These are phyloP conservation scores for Cotesia glomerata DNA, from an alignment of 1,140 invertebrate genomes.

Conservation along the genomic window DNA sequence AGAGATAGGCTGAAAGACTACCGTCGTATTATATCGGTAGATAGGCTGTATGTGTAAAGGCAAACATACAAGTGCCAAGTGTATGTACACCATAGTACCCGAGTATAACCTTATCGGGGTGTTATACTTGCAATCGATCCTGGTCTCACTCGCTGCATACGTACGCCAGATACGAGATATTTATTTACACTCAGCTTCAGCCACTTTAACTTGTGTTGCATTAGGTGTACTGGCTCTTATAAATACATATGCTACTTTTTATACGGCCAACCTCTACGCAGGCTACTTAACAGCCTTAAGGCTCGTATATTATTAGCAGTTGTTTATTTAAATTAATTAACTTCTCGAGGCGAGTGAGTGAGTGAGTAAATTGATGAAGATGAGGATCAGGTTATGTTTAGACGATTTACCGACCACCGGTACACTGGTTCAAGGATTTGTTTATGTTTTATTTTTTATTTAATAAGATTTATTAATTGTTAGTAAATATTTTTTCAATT, in stretches of 20 bases:
- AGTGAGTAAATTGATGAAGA: background rate
- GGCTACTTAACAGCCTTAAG: background rate
- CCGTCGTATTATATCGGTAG: too few relatives aligned
- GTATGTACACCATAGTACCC: background rate
- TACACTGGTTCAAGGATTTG: too few relatives aligned
- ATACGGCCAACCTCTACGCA: slow-evolving; percentile 3
- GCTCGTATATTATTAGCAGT: slow-evolving; percentile 25
- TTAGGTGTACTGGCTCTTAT: too few relatives aligned
- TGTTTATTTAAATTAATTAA: slow-evolving; percentile 54
- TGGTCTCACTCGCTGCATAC: background rate
- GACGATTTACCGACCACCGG: too few relatives aligned
- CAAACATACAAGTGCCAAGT: too few relatives aligned
- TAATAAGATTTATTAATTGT: too few relatives aligned
- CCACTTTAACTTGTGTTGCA: too few relatives aligned
- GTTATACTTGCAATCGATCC: slow-evolving; percentile 29
- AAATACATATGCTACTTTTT: background rate
- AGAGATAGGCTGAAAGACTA: background rate
- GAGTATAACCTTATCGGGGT: slow-evolving; percentile 30
- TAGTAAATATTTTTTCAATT: too few relatives aligned
- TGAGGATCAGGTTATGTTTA: too few relatives aligned
- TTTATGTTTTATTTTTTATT: too few relatives aligned
- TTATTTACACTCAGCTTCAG: background rate
- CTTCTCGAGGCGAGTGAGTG: slow-evolving; percentile 38
- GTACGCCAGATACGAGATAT: background rate
- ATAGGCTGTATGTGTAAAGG: too few relatives aligned